Evolutionary conservation across 1,140 invertebrate genomes (phyloP), one percentile per base, ranked within the genome.

Genomic region (Trachelipus rathkii): DNA sequence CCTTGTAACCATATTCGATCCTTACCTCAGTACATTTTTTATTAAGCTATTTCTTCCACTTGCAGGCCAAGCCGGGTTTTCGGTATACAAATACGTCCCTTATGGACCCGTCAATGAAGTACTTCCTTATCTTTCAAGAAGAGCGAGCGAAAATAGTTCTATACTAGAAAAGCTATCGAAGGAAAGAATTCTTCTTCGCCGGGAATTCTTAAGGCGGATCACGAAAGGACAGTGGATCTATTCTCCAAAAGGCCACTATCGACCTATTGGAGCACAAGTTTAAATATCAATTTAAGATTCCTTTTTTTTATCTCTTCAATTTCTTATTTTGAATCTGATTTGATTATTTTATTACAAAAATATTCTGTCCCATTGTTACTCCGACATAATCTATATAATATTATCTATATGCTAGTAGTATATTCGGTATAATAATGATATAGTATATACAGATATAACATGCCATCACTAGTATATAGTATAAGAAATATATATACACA

Each of bases 101-200:
- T 99, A 98, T 84, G 97, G 97, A 0, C 96, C 96, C n/a, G 94
- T 99, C 0, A 91, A 95, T 78, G 96, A 98, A 87, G 97, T 99
- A 9, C 84, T 99, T 79, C 97, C 97, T 0, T 99, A 99, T 85
- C 86, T 99, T 77, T 97, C 95, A 0, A 89, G 97, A 70, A 88
- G 97, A 82, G 97, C 96, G 6, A 91, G 93, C 83, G 97, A 99
- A 85, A 99, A 99, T 84, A 91, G 92, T 78, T 93, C 93, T 44
- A 90, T 97, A 80, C 86, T 97, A 69, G 88, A 89, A 82, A 96
- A 96, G 85, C 93, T 95, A 75, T 89, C 91, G 84, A 95, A n/a
- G 83, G 95, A 97, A 83, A 94, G 93, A 84, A 86, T 86, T n/a
- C n/a, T 97, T 44, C 84, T 96, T 4, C 82, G 89, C 9, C 86